Base-by-base conservation (phyloP, 92 coral and sea anemone genomes). In the Zoanthus gigantus region DNA sequence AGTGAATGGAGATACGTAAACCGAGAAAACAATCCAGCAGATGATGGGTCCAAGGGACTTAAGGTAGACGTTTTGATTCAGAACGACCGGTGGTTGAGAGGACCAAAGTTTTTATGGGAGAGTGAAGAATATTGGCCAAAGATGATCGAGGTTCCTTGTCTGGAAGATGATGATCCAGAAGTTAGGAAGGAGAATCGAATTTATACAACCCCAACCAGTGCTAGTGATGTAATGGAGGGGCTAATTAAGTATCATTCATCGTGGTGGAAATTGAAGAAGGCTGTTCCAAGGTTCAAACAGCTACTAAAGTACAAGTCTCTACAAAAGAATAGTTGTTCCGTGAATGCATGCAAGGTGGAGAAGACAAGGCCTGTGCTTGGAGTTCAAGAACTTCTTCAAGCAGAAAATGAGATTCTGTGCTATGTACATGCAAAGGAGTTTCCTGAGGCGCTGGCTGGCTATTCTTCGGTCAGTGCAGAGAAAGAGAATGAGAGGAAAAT, bases 11-110 rank as follows among this genome's bases (percentile, higher is more conserved):
- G 81, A 1, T 85, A 85, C 31, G 72, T 85, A 9, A 50, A 73
- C 53, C 31, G 52, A 15, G 81, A 84, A 4, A 29, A 72, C 16
- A 84, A 84, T 28, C 88, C 71, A n/a, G 87, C 87, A 65, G 86
- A 82, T 44, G 86, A 82, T 90, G 91, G 85, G 29, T 91, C 91
- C 47, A 91, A 83, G 84, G 93, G 93, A 77, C 86, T 91, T 9
- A 91, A 87, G 71, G 56, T 91, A 48, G 89, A 83, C 37, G 86
- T 13, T 23, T 47, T 88, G 78, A 72, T 75, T 18, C 44, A 87
- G 44, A 83, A 79, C 23, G 78, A 90, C 54, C 91, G 92, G n/a
- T 93, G 95, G 95, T 16, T 90, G 76, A 90, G 29, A 58, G 95
- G 89, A 8, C 92, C 92, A 10, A 53, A 77, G 71, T 92, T 89